Evolutionary conservation across 2,113 vertebrate species (phyloP), one percentile per base, ranked within the genome.

Genomic region (Falcunculus frontatus): DNA sequence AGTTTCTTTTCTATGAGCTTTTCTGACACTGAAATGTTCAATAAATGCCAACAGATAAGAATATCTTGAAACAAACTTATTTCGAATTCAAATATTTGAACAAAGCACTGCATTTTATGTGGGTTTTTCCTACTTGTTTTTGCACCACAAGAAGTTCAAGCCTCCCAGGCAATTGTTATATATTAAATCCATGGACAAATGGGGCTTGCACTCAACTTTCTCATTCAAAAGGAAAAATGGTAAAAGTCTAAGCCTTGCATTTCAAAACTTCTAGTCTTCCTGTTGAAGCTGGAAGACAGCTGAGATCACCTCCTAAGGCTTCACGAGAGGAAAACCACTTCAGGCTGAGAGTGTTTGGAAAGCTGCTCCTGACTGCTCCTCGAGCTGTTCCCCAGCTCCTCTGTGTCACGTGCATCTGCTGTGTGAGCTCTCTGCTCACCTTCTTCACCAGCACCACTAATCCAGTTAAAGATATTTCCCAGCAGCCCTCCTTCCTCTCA

Each of bases 1-100:
- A 69, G 8, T 17, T 11, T 16, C 12, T 49, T 87, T 89, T 62
- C 25, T n/a, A 3, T n/a, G 29, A 68, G 26, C 1, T 68, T 83
- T 83, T 60, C 47, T 83, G 52, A 53, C 39, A 42, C 21, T 46
- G 42, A 77, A 91, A 67, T 25, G 23, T 11, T 82, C 23, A 59
- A 9, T 64, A 50, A 79, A 11, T 0, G 0, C 5, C 7, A 59
- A 70, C 14, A 75, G 9, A 7, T 4, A 63, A 20, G 52, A 59
- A 72, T 32, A 42, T 16, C 11, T 55, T 72, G 44, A 87, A 89
- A 67, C 27, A 23, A 33, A 50, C 64, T 46, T 72, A 30, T 32
- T 87, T 67, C 0, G 0, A n/a, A 56, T 86, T 62, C 26, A 60
- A 60, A 13, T 16, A 6, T 39, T 35, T 80, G 41, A 60, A 77